Evolutionary conservation across 1,140 invertebrate genomes (phyloP), one percentile per base, ranked within the genome.

Genomic region (Bombus huntii): DNA sequence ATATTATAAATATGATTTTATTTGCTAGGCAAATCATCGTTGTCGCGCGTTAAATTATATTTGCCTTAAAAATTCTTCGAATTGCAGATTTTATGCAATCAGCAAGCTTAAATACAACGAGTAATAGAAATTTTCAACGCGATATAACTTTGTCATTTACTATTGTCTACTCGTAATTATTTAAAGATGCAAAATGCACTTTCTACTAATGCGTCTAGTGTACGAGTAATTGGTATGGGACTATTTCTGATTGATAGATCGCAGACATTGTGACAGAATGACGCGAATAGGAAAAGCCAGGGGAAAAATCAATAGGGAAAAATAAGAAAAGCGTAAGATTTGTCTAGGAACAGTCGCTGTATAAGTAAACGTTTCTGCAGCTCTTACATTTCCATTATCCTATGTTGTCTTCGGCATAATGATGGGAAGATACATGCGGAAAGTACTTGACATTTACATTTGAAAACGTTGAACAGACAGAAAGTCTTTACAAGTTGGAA

Each of bases 401-500:
- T 39, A 39, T 59, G 74, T 39, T 59, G 74, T 39, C 74, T 39
- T 12, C 53, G 53, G 74, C 74, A 62, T 76, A 62, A 76, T 39
- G 74, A 62, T 39, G 53, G 34, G 25, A 75, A 75, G 73, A 75
- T 75, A 47, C 47, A 75, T 5, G 34, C 74, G 74, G n/a, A 39
- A 39, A 76, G 34, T 62, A 25, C 74, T 59, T 10, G 25, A 34
- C 59, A 76, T 76, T 76, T 76, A 39, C 74, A 76, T 76, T 39
- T n/a, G 31, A 76, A 76, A 76, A 62, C 74, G 74, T 76, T 34
- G 74, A n/a, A 76, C 39, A 76, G 59, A 76, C 53, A 39, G 74
- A 59, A 39, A 39, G 34, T 59, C 34, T 28, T 9, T 53, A 8
- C 12, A 57, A 62, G 34, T 59, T 62, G 6, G 74, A 37, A 59